phyloP scores from a whole-genome alignment of 2,113 vertebrate species.

The Thunnus maccoyii region DNA sequence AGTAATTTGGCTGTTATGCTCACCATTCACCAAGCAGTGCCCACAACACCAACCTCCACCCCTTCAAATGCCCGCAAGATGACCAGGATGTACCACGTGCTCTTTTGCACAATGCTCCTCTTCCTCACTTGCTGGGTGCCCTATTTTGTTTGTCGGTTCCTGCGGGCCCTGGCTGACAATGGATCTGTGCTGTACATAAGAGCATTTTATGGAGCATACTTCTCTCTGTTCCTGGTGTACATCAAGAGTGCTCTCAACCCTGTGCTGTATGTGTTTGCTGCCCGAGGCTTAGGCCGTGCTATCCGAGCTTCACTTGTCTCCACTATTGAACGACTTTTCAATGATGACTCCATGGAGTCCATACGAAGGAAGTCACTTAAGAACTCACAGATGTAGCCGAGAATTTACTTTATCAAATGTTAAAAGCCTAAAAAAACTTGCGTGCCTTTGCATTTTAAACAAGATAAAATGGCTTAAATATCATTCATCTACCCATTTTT shows the following conservation, averaged over 20 bases:
- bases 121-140: constrained; percentile 88
- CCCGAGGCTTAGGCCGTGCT: constrained; percentile 78
- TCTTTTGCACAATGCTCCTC: constrained; percentile 85
- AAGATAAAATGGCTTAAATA: neutral
- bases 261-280: constrained; percentile 85
- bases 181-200: fast-evolving
- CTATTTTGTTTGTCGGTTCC: constrained; percentile 84
- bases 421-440: neutral
- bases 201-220: neutral
- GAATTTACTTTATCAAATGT: neutral
- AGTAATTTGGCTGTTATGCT: constrained; percentile 82
- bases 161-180: constrained; percentile 42
- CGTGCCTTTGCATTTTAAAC: neutral
- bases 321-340: constrained; percentile 83
- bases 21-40: constrained; percentile 39
- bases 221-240: constrained; percentile 84
- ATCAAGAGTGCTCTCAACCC: constrained; percentile 84
- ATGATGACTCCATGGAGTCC: constrained; percentile 80
- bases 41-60: constrained; percentile 38
- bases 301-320: constrained; percentile 81
- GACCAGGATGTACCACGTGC: constrained; percentile 81
- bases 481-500: neutral
- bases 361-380: constrained; percentile 80
- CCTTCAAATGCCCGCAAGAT: constrained; percentile 64
- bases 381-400: constrained; percentile 74